Evolutionary conservation across 1,140 invertebrate genomes (phyloP), one percentile per base, ranked within the genome.

Genomic region (Acromyrmex heyeri): DNA sequence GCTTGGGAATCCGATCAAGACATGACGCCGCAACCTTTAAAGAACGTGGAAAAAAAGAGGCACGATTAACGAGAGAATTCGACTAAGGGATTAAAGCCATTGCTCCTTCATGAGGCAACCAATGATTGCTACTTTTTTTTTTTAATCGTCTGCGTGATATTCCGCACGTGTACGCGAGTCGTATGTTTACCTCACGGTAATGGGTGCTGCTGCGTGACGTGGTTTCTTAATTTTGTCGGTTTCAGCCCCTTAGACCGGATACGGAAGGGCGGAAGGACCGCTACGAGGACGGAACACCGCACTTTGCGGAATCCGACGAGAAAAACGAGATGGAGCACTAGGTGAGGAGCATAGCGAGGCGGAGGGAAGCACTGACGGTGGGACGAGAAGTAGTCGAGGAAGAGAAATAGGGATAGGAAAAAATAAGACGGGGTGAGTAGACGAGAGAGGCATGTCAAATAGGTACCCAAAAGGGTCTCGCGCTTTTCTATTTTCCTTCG

Each of bases 111-210:
- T n/a, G 27, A 69, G 87, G 88, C 48, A 85, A 78, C 72, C 73
- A 57, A 44, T 44, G 34, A 59, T 44, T 75, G 57, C 34, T 44
- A 38, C 53, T 77, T 64, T 61, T 67, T 87, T 65, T 87, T 72
- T 69, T 21, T 86, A 90, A 48, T 73, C 21, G 64, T 44, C 64
- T 59, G 24, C 18, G 79, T 50, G 75, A 91, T 93, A 93, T 92
- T 92, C 92, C 48, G 78, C 72, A 85, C 89, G 91, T 90, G 92
- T 87, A 90, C 88, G 57, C 61, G 86, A 88, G 86, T 91, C 91
- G 91, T 92, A 90, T 92, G 92, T 93, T 93, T 92, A 91, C 91
- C 85, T 79, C 87, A 75, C 73, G 82, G 90, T 93, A 92, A 92
- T 92, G 90, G 90, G 64, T 70, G 55, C 55, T 38, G n/a, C 67